phyloP scores from a whole-genome alignment of 2,113 vertebrate genomes.

The Zosterops pallidus region DNA sequence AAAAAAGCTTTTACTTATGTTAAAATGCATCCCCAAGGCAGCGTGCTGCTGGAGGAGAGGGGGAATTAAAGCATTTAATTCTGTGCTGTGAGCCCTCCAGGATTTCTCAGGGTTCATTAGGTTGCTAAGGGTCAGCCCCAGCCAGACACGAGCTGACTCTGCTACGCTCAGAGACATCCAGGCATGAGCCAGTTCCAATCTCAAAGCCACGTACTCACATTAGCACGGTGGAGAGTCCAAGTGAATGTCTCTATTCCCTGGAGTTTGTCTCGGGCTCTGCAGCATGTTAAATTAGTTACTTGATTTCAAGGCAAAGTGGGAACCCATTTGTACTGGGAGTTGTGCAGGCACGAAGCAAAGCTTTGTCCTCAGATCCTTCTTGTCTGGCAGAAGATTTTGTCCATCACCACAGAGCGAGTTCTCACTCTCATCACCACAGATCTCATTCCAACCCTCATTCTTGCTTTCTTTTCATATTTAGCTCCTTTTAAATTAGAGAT shows the following conservation, averaged over 20 bases:
- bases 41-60: conserved; percentile 2
- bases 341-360: neutral
- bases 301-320: conserved; percentile 22
- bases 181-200: conserved; percentile 39
- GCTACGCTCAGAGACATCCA: conserved; percentile 36
- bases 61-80: conserved; percentile 29
- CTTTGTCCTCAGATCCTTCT: neutral
- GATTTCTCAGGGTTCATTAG: conserved; percentile 61
- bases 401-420: neutral
- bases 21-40: neutral
- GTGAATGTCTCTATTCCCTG: conserved; percentile 20
- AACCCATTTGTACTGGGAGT: neutral
- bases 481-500: neutral
- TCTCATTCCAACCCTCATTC: neutral
- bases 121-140: conserved; percentile 59
- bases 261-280: neutral
- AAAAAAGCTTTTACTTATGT: neutral
- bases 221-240: conserved; percentile 29
- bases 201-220: conserved; percentile 48
- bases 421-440: neutral
- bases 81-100: conserved; percentile 37
- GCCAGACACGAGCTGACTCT: conserved; percentile 57
- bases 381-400: conserved; percentile 12
- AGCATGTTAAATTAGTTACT: conserved; percentile 2
- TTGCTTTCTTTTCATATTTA: neutral